Evolutionary conservation across 2,113 vertebrate species (phyloP), one percentile per base, ranked within the genome.

Genomic region (Epinephelus moara): DNA sequence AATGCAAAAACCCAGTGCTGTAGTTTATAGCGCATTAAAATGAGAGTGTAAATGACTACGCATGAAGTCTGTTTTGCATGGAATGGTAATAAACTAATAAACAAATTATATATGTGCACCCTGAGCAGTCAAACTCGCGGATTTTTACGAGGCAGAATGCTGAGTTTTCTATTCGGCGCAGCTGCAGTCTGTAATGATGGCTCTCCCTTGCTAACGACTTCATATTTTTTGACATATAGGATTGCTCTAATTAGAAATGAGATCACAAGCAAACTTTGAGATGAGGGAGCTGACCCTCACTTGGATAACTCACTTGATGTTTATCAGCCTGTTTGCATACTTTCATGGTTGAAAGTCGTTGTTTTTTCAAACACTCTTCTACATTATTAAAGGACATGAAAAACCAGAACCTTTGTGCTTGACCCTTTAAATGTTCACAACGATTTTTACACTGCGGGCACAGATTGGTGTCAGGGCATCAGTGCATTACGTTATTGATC

Each of bases 211-310:
- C 25, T 8, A 13, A 21, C 4, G 2, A 18, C 61, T 66, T 78
- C 0, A 12, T 71, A 25, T 47, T 63, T 25, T 64, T 45, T 33
- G 45, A 50, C 19, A 57, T n/a, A 27, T 60, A 30, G 14, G 40
- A 57, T 64, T 49, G 33, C 60, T 56, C 21, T 76, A 69, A 69
- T 84, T 69, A 59, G n/a, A 83, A 70, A 72, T 37, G 4, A 76
- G n/a, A 69, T 82, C 27, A 50, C 50, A 69, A n/a, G 55, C 8
- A 33, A 18, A 21, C 23, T 59, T 50, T 42, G 14, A 62, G 75
- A 81, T 52, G 50, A 49, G 63, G 47, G 40, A 21, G 17, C 30
- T 45, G 76, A 64, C 68, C 61, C 62, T 60, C 6, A 23, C 47
- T 69, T 14, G 13, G 37, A 60, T 59, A 64, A 37, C 42, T 47